phyloP scores from a whole-genome alignment of 2,113 vertebrate genomes.

The Ceyx cyanopectus region DNA sequence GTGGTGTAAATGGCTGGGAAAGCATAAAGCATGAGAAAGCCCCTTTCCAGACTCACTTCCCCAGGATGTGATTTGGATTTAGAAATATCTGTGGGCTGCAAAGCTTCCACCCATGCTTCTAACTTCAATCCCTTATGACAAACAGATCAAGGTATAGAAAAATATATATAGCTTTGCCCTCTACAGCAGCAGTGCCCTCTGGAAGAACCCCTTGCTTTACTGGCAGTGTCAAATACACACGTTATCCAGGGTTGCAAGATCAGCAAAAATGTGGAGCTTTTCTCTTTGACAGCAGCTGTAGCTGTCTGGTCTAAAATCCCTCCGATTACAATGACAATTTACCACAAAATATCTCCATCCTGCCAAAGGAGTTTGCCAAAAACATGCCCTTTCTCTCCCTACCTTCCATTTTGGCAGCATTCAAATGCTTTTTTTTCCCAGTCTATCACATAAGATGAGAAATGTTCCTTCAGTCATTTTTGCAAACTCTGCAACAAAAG shows the following conservation, averaged over 20 bases:
- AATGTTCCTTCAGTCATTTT: neutral
- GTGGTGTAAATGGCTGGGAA: slow-evolving; percentile 6
- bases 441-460: neutral
- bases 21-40: slow-evolving; percentile 49
- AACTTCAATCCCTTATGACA: slow-evolving; percentile 27
- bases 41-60: slow-evolving; percentile 56
- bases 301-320: slow-evolving; percentile 46
- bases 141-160: slow-evolving; percentile 29
- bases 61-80: slow-evolving; percentile 53
- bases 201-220: slow-evolving; percentile 47
- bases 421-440: neutral
- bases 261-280: slow-evolving; percentile 53
- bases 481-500: neutral
- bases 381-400: slow-evolving; percentile 53
- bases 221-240: slow-evolving; percentile 23
- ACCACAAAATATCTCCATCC: slow-evolving; percentile 36
- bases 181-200: slow-evolving; percentile 46
- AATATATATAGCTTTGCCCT: slow-evolving; percentile 42
- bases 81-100: slow-evolving; percentile 57
- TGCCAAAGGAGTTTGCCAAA: slow-evolving; percentile 7
- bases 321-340: slow-evolving; percentile 31
- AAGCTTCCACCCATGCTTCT: slow-evolving; percentile 51
- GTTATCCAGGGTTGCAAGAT: slow-evolving; percentile 29
- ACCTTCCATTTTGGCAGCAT: neutral
- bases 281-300: slow-evolving; percentile 47